Base-by-base conservation (phyloP, 1,140 invertebrate genomes). In the Megalopta genalis region DNA sequence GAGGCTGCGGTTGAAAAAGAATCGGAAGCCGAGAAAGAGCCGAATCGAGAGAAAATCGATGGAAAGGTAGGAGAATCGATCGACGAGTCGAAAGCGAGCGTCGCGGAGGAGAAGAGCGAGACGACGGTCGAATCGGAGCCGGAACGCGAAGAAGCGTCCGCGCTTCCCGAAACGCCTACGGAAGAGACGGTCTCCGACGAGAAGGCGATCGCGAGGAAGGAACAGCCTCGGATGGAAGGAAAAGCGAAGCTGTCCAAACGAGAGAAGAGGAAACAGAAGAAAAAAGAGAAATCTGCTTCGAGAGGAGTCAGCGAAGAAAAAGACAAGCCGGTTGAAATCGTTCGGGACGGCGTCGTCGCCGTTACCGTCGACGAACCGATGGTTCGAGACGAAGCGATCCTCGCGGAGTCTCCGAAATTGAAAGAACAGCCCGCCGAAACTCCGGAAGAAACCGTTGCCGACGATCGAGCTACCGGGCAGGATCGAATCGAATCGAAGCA, bases 221-320 rank as follows among this genome's bases (percentile, higher is more conserved):
- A 69, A 52, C 60, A 64, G 16, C 12, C 54, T 16, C 5, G 32
- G 23, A 25, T 46, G 25, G 49, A 72, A 37, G 77, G 25, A 27
- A 77, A 77, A 27, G 23, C 25, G 3, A 84, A 80, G 63, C 8
- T 74, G 2, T 63, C 82, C n/a, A 80, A 63, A 57, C 42, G 52
- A 6, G 68, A 75, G 8, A 84, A 75, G 52, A 62, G 42, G n/a
- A 85, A 42, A 25, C 82, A 83, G 16, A 85, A 69, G 59, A 85
- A 67, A 23, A 85, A 76, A 54, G 32, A 59, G 2, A 83, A 72
- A 25, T 25, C 66, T 39, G 21, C 37, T 12, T 25, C 39, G 1
- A 39, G 60, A 52, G 57, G 60, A 37, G 0, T 39, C 18, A 70
- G 18, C 12, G 64, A 80, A 54, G 78, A 80, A 16, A 65, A 49